Base-by-base conservation (phyloP, 2,888 invertebrate species). In the Rhagonycha lutea region DNA sequence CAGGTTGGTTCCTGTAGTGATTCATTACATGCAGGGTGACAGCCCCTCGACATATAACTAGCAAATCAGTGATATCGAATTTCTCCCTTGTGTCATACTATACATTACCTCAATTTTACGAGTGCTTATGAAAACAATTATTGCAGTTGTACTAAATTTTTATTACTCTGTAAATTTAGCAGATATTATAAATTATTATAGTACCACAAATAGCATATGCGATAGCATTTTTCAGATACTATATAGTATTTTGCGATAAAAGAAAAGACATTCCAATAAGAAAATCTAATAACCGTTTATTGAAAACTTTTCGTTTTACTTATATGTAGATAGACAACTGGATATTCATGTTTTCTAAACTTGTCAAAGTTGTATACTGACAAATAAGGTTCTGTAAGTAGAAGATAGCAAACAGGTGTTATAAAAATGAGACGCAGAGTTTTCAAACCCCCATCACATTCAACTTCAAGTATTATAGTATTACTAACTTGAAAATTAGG, bases 1-100 rank as follows among this genome's bases (percentile, higher is more conserved):
- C 81, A 83, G 80, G 80, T 82, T 82, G 80, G 78, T 80, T 82
- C 82, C 83, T 78, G 78, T 79, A 79, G 78, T 79, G 81, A 83
- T 83, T 81, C 82, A 83, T 83, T 82, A 83, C 74, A 69, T 69
- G 68, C 74, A 72, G 77, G 70, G 74, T 79, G 80, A 81, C 80
- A 79, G 79, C 81, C 83, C 82, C 82, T 81, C 81, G 83, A 82
- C 81, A 80, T 83, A 81, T 80, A 82, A 81, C 80, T 77, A 80
- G 81, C 81, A 81, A 18, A 83, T 83, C 82, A 83, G 81, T 83
- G 83, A 80, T 83, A 83, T 81, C 82, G 79, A 82, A 83, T 83
- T 81, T 80, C 82, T 82, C 82, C 83, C 82, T 77, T 78, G 80
- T 80, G 82, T 78, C 80, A 79, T 74, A 79, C 82, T 79, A 81